These are phyloP conservation scores for Azemiops feae DNA, from an alignment of 2,113 vertebrate genomes.

Conservation along the genomic window DNA sequence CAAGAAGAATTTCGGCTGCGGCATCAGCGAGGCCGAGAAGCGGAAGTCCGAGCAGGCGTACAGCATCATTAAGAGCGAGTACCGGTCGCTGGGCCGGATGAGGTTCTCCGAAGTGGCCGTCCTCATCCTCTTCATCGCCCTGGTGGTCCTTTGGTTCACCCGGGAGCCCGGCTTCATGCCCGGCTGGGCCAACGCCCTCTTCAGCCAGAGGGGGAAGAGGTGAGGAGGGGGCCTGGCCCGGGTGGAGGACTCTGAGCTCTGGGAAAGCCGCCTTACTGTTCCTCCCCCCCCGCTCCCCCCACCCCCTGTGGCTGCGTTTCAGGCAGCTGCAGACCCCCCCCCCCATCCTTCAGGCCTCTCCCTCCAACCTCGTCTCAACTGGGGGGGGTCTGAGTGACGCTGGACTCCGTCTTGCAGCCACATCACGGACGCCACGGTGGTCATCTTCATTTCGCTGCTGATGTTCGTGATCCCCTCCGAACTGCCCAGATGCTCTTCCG, in stretches of 20 bases:
- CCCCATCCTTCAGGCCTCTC: not conserved
- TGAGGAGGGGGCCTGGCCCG: conserved; percentile 57
- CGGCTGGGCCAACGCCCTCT: conserved; percentile 82
- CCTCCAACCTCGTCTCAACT: not conserved
- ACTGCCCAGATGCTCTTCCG: conserved; percentile 40
- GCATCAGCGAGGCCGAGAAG: not conserved
- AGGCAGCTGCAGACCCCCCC: too few relatives aligned
- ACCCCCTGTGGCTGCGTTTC: not conserved
- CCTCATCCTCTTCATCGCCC: conserved; percentile 70
- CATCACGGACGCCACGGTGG: conserved; percentile 83
- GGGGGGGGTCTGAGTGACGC: not conserved
- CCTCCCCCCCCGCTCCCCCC: not conserved
- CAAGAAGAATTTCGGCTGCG: conserved; percentile 79
- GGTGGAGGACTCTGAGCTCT: not conserved
- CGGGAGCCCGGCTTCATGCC: conserved; percentile 87
- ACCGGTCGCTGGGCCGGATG: conserved; percentile 78
- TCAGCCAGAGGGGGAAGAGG: conserved; percentile 57
- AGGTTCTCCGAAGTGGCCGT: conserved; percentile 79
- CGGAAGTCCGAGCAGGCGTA: conserved; percentile 69
- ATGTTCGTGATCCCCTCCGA: conserved; percentile 85
- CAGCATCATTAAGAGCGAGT: conserved; percentile 72
- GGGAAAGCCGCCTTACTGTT: not conserved
- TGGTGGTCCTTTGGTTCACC: conserved; percentile 91
- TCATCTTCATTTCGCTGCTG: conserved; percentile 78
- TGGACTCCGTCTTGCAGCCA: conserved; percentile 66